These are phyloP conservation scores for Erynnis tages DNA, from an alignment of 2,888 invertebrate genomes.

Conservation along the genomic window DNA sequence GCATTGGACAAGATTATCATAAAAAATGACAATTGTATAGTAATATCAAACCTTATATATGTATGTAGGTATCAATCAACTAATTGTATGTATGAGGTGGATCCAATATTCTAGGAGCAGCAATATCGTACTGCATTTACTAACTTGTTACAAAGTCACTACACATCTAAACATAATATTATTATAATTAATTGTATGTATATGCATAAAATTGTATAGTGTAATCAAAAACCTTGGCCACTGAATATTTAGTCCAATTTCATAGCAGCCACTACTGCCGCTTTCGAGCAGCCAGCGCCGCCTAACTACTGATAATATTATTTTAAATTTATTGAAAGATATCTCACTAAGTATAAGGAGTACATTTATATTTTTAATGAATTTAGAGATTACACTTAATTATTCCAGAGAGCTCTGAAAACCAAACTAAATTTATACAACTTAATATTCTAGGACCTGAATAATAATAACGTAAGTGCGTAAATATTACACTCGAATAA, in stretches of 20 bases:
- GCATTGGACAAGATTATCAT: constrained; percentile 57
- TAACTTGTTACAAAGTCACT: constrained; percentile 68
- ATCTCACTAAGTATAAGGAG: constrained; percentile 41
- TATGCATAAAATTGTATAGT: constrained; percentile 76
- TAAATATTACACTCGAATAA: constrained; percentile 59
- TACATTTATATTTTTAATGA: constrained; percentile 34
- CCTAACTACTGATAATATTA: constrained; percentile 6
- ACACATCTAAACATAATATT: constrained; percentile 67
- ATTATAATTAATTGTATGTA: constrained; percentile 61
- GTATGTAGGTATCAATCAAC: constrained; percentile 40
- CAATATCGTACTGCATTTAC: constrained; percentile 50
- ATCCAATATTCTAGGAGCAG: constrained; percentile 58
- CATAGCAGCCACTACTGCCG: constrained; percentile 4
- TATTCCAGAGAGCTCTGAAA: constrained; percentile 61
- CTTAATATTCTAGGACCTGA: constrained; percentile 55
- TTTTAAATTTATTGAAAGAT: constrained; percentile 24
- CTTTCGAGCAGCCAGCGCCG: neutral
- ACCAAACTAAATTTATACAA: constrained; percentile 71
- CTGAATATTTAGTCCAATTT: constrained; percentile 43
- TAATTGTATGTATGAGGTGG: constrained; percentile 64
- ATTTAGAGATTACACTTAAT: constrained; percentile 48
- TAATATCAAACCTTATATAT: constrained; percentile 68
- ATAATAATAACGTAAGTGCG: constrained; percentile 43
- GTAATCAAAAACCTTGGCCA: constrained; percentile 73
- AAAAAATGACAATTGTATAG: constrained; percentile 69